Percentiles rank a stretch among this genome's conserved stretches.
These are phyloP conservation scores for Gobio occitaniae DNA, from an alignment of 2,797 vertebrate species.

Conservation along the genomic window DNA sequence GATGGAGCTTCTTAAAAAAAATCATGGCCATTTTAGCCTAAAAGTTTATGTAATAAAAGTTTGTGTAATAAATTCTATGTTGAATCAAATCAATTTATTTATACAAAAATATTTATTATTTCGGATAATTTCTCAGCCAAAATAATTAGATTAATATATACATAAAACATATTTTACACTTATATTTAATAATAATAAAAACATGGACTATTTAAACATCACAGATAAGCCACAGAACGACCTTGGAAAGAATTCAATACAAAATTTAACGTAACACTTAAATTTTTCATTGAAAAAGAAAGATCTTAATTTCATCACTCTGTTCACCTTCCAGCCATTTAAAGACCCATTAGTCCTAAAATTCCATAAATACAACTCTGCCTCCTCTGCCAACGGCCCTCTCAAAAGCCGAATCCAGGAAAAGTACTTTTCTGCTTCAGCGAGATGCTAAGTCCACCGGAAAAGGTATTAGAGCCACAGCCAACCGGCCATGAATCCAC, in stretches of 20 bases:
- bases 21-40: no score
- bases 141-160: no score
- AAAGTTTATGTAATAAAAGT: no score
- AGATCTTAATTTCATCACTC: not conserved
- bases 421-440: conserved; percentile 84
- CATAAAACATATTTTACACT: not conserved
- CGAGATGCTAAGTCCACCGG: conserved; percentile 72
- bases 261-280: not conserved
- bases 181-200: not conserved
- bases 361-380: not conserved
- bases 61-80: no score
- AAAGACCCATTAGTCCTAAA: conserved; percentile 48
- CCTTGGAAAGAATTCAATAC: not conserved
- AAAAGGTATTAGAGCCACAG: conserved; percentile 51
- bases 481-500: conserved; percentile 41
- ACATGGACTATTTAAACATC: not conserved
- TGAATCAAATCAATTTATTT: no score
- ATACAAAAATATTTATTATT: no score
- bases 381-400: not conserved
- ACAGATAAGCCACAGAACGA: not conserved
- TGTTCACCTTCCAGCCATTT: conserved; percentile 42
- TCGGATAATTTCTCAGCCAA: no score
- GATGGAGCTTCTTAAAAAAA: no score
- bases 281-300: conserved; percentile 13
- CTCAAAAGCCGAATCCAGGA: conserved; percentile 50